A percentile compares a stretch with the other conserved stretches of the same genome.
Evolutionary conservation across 2,888 invertebrate genomes (phyloP).

Genomic region (Sipunculus nudus): DNA sequence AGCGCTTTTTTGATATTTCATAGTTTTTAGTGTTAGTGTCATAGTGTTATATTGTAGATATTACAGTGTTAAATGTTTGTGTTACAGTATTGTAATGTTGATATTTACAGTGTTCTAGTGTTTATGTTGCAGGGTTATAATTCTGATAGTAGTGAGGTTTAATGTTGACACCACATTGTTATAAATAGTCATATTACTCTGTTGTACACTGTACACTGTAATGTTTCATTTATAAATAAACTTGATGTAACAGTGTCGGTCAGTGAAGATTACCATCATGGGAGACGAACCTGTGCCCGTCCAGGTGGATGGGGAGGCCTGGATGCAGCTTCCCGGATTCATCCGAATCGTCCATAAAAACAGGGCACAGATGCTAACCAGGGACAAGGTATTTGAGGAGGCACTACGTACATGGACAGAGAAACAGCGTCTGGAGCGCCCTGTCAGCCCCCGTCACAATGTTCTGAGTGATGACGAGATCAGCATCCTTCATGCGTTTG

Average conservation of each 20-base stretch:
- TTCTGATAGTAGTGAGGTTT: no score
- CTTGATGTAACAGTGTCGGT: conserved; percentile 84
- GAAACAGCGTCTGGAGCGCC: conserved; percentile 72
- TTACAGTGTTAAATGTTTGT: no score
- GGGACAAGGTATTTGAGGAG: conserved; percentile 88
- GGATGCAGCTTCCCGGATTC: conserved; percentile 96
- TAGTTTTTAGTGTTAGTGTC: no score
- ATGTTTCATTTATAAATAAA: no score
- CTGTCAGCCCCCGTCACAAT: conserved; percentile 48
- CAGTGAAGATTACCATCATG: conserved; percentile 93
- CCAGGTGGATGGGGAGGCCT: conserved; percentile 97
- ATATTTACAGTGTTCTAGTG: no score
- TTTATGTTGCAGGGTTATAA: no score
- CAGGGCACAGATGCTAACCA: conserved; percentile 93
- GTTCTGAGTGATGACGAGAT: conserved; percentile 74
- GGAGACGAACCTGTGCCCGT: conserved; percentile 90
- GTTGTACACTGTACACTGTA: no score
- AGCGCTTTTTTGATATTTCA: no score
- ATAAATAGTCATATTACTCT: no score
- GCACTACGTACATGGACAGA: conserved; percentile 89
- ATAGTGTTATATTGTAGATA: no score
- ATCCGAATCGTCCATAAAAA: conserved; percentile 97
- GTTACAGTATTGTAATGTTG: no score
- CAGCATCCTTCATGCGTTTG: conserved; percentile 78
- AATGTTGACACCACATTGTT: no score